Percentiles rank a stretch among this genome's conserved stretches.
phyloP scores from a whole-genome alignment of 2,113 vertebrate genomes.

The Labeo catla region DNA sequence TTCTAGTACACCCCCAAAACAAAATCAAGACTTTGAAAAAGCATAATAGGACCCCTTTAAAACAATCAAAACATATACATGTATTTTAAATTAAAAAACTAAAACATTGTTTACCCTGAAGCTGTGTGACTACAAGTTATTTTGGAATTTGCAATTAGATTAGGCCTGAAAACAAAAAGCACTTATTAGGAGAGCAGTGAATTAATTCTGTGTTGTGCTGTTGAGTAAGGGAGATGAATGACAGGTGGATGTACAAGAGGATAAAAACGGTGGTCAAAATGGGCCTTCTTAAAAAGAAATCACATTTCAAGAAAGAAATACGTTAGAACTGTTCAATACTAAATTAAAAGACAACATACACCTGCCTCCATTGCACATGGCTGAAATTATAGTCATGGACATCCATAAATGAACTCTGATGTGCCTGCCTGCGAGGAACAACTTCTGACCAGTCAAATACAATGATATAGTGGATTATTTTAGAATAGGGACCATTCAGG shows the following conservation, averaged over 20 bases:
- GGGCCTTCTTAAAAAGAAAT: background rate
- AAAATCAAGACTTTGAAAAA: no score
- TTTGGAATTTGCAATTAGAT: slow-evolving; percentile 18
- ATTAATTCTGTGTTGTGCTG: slow-evolving; percentile 31
- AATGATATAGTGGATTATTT: slow-evolving; percentile 7
- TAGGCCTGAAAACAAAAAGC: slow-evolving; percentile 10
- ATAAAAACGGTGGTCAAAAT: background rate
- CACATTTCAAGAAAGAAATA: background rate
- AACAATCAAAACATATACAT: background rate
- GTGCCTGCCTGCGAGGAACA: background rate
- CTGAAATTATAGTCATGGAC: background rate
- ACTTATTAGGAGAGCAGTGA: slow-evolving; percentile 13
- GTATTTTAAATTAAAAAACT: background rate
- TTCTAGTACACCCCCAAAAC: no score
- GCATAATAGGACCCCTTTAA: no score
- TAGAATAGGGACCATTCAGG: background rate
- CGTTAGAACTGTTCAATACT: background rate
- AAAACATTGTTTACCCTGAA: slow-evolving; percentile 24
- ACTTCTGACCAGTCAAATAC: background rate
- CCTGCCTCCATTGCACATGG: background rate
- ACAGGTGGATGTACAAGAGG: background rate
- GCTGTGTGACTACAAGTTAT: background rate
- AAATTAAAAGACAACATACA: background rate
- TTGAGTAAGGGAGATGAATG: slow-evolving; percentile 36
- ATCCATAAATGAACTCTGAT: background rate